Evolutionary conservation across 2,113 vertebrate genomes (phyloP).

Genomic region (Sinosuthora webbiana): DNA sequence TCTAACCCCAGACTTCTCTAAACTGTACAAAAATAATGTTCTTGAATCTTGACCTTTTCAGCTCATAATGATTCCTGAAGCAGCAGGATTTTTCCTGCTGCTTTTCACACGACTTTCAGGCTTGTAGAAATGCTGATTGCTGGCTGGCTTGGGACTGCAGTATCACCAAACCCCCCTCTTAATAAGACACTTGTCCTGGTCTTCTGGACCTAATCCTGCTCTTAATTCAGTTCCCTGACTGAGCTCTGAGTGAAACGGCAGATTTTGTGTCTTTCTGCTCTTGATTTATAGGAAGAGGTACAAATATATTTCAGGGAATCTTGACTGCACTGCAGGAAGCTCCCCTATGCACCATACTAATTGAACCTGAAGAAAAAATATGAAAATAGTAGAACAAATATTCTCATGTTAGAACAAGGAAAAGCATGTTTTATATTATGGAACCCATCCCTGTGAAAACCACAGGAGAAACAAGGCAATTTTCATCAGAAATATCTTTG

Average conservation of each 20-base stretch:
- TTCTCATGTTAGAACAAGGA: background rate
- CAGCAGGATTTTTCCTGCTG: constrained; percentile 31
- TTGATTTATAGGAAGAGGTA: background rate
- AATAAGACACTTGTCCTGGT: background rate
- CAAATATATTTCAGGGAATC: background rate
- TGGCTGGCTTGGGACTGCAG: constrained; percentile 1
- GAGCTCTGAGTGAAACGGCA: background rate
- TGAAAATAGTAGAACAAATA: background rate
- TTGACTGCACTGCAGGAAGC: background rate
- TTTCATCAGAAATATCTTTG: constrained; percentile 27
- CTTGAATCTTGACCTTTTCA: constrained; percentile 35
- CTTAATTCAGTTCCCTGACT: background rate
- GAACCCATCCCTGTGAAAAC: background rate
- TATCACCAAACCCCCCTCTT: background rate
- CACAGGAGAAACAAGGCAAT: background rate
- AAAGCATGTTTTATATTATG: background rate
- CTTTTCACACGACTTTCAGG: constrained; percentile 20
- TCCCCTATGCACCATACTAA: background rate
- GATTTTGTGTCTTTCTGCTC: background rate
- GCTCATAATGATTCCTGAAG: constrained; percentile 7
- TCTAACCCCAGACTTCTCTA: background rate
- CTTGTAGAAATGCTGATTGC: constrained; percentile 9
- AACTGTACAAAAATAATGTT: background rate
- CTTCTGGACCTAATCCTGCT: background rate
- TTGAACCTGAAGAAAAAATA: background rate